phyloP scores from a whole-genome alignment of 2,888 invertebrate species.

The Linnaemya tessellans region DNA sequence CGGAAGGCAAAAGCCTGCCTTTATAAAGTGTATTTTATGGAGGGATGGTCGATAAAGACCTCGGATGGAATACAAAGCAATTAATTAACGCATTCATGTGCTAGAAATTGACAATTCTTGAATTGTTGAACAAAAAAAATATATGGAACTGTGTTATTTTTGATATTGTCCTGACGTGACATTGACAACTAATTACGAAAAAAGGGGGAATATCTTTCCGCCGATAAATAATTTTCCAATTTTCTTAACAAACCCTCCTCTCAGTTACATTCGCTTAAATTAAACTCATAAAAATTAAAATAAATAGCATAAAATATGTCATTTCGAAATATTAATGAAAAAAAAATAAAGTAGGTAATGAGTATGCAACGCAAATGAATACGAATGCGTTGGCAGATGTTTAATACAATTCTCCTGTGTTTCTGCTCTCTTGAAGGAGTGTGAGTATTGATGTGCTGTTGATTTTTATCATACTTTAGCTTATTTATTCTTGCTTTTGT shows the following conservation, averaged over 20 bases:
- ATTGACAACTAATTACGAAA: too few species aligned
- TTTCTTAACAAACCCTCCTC: conserved; percentile 18
- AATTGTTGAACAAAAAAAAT: too few species aligned
- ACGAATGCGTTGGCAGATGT: conserved; percentile 55
- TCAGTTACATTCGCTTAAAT: conserved; percentile 24
- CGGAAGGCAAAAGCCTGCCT: too few species aligned
- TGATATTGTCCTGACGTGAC: too few species aligned
- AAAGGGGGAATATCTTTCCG: neutral
- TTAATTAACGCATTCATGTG: too few species aligned
- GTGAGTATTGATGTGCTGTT: conserved; percentile 52
- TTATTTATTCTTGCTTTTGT: conserved; percentile 19
- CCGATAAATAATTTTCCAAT: neutral
- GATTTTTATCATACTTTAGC: conserved; percentile 54
- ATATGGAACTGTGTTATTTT: too few species aligned
- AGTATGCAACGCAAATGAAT: conserved; percentile 39
- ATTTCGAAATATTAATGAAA: neutral
- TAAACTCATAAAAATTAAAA: conserved; percentile 13
- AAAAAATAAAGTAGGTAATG: conserved; percentile 33
- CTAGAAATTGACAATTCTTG: too few species aligned
- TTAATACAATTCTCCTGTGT: conserved; percentile 23
- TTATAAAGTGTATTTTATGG: too few species aligned
- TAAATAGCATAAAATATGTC: conserved; percentile 29
- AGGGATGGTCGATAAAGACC: too few species aligned
- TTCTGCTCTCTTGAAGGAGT: conserved; percentile 18
- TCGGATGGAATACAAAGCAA: too few species aligned